These are phyloP conservation scores for Iphiclides podalirius DNA, from an alignment of 2,888 invertebrate genomes.

Conservation along the genomic window DNA sequence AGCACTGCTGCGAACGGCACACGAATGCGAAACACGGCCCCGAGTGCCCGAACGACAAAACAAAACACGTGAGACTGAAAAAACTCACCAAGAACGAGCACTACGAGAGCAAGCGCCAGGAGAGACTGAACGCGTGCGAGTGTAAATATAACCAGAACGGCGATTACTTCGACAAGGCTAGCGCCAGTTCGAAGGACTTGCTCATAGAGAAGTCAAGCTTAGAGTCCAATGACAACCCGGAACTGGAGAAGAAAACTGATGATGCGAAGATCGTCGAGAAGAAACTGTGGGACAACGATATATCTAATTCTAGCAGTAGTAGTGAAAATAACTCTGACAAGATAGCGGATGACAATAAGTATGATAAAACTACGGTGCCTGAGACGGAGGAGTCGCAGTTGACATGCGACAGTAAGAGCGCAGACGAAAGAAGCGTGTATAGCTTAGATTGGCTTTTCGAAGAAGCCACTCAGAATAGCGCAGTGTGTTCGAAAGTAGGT, in stretches of 20 bases:
- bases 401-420: conserved; percentile 61
- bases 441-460: conserved; percentile 75
- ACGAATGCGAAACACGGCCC: conserved; percentile 44
- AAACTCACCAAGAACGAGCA: conserved; percentile 58
- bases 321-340: conserved; percentile 73
- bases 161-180: conserved; percentile 82
- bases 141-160: conserved; percentile 55
- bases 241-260: conserved; percentile 48
- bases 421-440: conserved; percentile 68
- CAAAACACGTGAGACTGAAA: conserved; percentile 68
- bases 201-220: conserved; percentile 80
- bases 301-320: conserved; percentile 81
- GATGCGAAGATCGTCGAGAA: conserved; percentile 51
- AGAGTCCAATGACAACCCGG: conserved; percentile 73
- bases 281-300: conserved; percentile 75
- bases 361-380: conserved; percentile 42
- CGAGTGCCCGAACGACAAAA: conserved; percentile 60
- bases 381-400: conserved; percentile 61
- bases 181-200: conserved; percentile 86
- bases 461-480: conserved; percentile 46
- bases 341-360: conserved; percentile 42
- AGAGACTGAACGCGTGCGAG: conserved; percentile 50
- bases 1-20: conserved; percentile 61
- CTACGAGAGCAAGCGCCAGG: conserved; percentile 47
- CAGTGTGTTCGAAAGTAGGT: conserved; percentile 44